These are phyloP conservation scores for Osedax frankpressi DNA, from an alignment of 2,888 invertebrate genomes.

Conservation along the genomic window DNA sequence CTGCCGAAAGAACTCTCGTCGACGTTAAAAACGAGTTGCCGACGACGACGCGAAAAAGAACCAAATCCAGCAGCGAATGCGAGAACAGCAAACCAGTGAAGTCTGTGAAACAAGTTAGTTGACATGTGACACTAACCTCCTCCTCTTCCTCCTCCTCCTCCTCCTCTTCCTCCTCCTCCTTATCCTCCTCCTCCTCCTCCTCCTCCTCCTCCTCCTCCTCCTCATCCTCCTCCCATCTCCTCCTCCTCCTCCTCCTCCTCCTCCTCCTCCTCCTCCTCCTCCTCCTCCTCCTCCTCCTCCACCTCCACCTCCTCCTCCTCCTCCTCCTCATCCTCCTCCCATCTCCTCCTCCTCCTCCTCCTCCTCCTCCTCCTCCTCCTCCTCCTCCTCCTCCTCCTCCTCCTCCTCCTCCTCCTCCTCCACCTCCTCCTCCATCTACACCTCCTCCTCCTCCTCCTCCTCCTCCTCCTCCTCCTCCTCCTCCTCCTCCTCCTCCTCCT, in stretches of 20 bases:
- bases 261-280: conserved; percentile 10
- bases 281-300: conserved; percentile 6
- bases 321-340: background rate
- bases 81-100: too few species aligned
- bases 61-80: too few species aligned
- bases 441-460: background rate
- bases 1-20: too few species aligned
- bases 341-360: conserved; percentile 6
- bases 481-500: too few species aligned
- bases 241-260: background rate
- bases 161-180: conserved; percentile 9
- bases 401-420: background rate
- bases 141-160: background rate
- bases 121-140: too few species aligned
- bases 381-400: background rate
- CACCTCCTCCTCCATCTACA: background rate
- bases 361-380: background rate
- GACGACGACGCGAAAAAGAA: too few species aligned
- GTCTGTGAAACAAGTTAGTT: background rate
- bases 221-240: background rate
- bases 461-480: background rate
- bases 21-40: too few species aligned
- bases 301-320: background rate
- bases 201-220: background rate
- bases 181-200: conserved; percentile 1